Base-by-base conservation (phyloP, 2,888 invertebrate species). In the Aspidapion aeneum region DNA sequence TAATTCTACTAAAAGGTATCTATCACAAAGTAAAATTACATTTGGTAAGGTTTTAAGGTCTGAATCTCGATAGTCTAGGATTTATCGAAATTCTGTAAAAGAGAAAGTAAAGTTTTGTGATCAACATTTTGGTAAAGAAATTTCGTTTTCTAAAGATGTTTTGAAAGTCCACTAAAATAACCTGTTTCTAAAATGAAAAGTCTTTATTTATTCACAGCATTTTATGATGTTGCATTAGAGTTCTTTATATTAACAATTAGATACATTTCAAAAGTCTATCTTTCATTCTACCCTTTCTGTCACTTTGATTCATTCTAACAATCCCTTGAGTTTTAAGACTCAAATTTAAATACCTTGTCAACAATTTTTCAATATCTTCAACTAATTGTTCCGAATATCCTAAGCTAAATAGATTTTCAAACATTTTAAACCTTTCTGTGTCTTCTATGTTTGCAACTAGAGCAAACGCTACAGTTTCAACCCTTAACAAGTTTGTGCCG, bases 131-230 rank as follows among this genome's bases (percentile, higher is more conserved):
- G 81, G 81, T 22, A 88, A 74, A 35, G 78, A 77, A 0, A 87
- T 83, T 69, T 81, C 81, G 63, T 83, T 82, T 73, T 87, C 84
- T 48, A 76, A 77, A 0, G 90, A 87, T 76, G 92, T 92, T 60
- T 84, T 85, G 75, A 80, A 86, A 93, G 87, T 1, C 89, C 87
- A 58, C 84, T 84, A 72, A 92, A 93, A 57, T 87, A 87, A 63
- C 88, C 88, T 0, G 89, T 89, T 72, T 85, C 84, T 70, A 85
- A 82, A 70, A 86, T 87, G 2, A 90, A 75, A 63, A 84, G 35
- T 83, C 79, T 69, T 85, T 84, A 72, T 88, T 86, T 0, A 88
- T 86, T n/a, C n/a, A n/a, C n/a, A n/a, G n/a, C n/a, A n/a, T n/a
- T n/a, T n/a, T n/a, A n/a, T n/a, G n/a, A n/a, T n/a, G n/a, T n/a